Evolutionary conservation across 2,888 invertebrate species (phyloP), one percentile per base, ranked within the genome.

Genomic region (Ochropleura leucogaster): DNA sequence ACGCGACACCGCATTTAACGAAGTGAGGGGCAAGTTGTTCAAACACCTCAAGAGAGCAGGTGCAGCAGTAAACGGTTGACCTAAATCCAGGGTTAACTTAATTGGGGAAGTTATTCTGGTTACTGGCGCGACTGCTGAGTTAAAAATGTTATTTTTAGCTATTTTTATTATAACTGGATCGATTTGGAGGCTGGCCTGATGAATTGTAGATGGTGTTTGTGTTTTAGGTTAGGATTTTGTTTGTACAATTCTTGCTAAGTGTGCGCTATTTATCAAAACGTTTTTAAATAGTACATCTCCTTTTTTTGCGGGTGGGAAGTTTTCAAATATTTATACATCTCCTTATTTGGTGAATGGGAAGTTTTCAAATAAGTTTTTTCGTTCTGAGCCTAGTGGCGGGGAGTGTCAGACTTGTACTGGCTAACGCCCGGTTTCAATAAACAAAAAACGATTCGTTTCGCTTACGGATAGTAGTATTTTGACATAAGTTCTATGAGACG

Each of bases 61-160:
- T 79, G 76, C 66, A 73, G 74, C 74, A 46, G 59, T 84, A 80
- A 82, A 78, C 85, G 84, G 68, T 75, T 87, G 89, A 88, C 89
- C 89, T 63, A 87, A 84, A 87, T 89, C 62, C 70, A 40, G 20
- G 67, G 3, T 70, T 79, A 84, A 87, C 83, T 89, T 89, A 89
- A 89, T 89, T 89, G 89, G 89, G 63, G 74, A 72, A 80, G 83
- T 82, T 88, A 85, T 85, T 85, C 80, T 67, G 68, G 82, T 60
- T 18, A 49, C 40, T n/a, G 57, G 30, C 40, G 66, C 84, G 59
- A 60, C 69, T 42, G 20, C 44, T 4, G 44, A 9, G 47, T 55
- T 78, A 70, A 75, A 68, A 67, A 69, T 57, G 68, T 73, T 81
- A 77, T 79, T 77, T 81, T 74, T 70, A 77, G 65, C 42, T 51